Percentiles rank a stretch among this genome's conserved stretches.
These are phyloP conservation scores for Trochalopteron elliotii DNA, from an alignment of 2,113 vertebrate species.

Conservation along the genomic window DNA sequence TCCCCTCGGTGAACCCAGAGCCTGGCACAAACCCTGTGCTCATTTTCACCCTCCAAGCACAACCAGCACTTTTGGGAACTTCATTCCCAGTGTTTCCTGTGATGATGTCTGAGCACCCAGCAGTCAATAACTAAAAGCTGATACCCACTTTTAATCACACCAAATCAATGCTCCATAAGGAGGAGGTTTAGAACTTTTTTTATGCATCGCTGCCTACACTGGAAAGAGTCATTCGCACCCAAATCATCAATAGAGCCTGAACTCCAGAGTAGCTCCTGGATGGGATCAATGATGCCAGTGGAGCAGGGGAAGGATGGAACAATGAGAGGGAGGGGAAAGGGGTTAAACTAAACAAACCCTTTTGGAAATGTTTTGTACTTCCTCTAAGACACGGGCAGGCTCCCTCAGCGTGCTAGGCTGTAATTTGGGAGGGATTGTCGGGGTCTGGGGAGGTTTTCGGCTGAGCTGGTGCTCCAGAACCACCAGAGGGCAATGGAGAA, in stretches of 20 bases:
- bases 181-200: not conserved
- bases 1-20: not conserved
- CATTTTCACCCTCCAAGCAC: not conserved
- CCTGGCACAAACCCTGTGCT: fast-evolving
- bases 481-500: conserved; percentile 58
- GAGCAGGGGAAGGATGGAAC: not conserved
- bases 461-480: not conserved
- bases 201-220: not conserved
- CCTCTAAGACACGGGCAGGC: not conserved
- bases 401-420: not conserved
- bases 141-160: not conserved
- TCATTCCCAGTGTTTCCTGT: not conserved
- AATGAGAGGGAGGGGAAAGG: not conserved
- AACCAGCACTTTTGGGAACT: not conserved
- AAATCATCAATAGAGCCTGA: conserved; percentile 39
- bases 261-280: conserved; percentile 1
- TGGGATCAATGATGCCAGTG: not conserved
- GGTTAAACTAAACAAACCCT: not conserved
- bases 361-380: not conserved
- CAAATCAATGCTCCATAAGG: not conserved
- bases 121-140: not conserved
- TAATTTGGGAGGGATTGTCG: not conserved
- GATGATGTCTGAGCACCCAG: not conserved
- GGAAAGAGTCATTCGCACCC: conserved; percentile 1
- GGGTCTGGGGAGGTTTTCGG: not conserved